Evolutionary conservation across 2,113 vertebrate genomes (phyloP), one percentile per base, ranked within the genome.

Genomic region (Potamarius usumacintae): DNA sequence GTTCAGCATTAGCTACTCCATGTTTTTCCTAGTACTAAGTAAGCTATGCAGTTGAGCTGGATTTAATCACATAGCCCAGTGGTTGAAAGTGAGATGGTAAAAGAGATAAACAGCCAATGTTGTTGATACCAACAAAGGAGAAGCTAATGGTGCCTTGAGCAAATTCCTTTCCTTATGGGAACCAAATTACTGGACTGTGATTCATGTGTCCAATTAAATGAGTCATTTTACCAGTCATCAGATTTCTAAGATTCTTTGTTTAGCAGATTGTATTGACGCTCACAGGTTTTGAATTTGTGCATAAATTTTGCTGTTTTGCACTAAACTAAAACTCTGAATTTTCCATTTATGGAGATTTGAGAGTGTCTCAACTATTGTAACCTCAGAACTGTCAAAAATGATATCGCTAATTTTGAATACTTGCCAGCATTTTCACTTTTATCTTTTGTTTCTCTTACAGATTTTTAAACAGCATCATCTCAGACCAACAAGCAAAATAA

Each of bases 371-470:
- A 67, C 65, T 71, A 76, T 50, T 20, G 0, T 76, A 50, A 50
- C 20, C 15, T 74, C 12, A 42, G 34, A 74, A 74, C 34, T 20
- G 20, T 48, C 2, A 72, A 18, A 48, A 20, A 17, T 48, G n/a
- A 71, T 71, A 27, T 7, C 5, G 15, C 42, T 42, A 42, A 42
- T 42, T 42, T 42, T 42, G 42, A 42, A 42, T 42, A 42, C 4
- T 42, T 42, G 42, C 3, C 42, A 42, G 42, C 42, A 42, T 42
- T 42, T 42, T 53, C 18, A 20, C 34, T 34, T 74, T 57, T 78
- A 7, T 62, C 57, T 50, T 57, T 14, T 63, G 57, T 85, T 84
- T 0, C 34, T 74, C 55, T 86, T 72, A 11, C 89, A 90, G 89
- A 90, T 79, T 58, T 57, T 0, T 88, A 72, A 63, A 87, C 30